Evolutionary conservation across 2,888 invertebrate genomes (phyloP), one percentile per base, ranked within the genome.

Genomic region (Craniophora ligustri): DNA sequence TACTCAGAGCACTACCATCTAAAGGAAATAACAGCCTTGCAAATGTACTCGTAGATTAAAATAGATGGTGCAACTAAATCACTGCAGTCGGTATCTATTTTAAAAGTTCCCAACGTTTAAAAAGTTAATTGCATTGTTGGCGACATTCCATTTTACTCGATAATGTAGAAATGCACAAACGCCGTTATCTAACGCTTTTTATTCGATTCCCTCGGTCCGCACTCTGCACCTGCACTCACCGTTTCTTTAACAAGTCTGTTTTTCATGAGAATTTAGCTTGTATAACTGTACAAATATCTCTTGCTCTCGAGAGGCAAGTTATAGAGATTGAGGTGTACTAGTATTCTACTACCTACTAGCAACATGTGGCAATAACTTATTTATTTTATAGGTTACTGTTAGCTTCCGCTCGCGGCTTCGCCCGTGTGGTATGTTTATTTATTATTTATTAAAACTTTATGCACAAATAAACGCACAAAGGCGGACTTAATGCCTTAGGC

Each of bases 61-160:
- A 54, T 54, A 40, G 53, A 57, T 50, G 39, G 47, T 55, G 53
- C 49, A 48, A 51, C 55, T 53, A 63, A 72, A 72, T 74, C 51
- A 42, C 54, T n/a, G 41, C 54, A 40, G 53, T 63, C 48, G 44
- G 46, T 73, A 64, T 67, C 59, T 56, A 42, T 64, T 67, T 73
- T 59, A 63, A 51, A 63, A 57, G 55, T 59, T 66, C 51, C 54
- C 51, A 60, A 69, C 64, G 55, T 63, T 75, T 75, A 66, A 77
- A 78, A 79, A 78, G 75, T 77, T 78, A 81, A 80, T 78, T 75
- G 76, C 75, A 64, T 69, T 75, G 73, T 74, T 73, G 72, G 71
- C 74, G 75, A 70, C 76, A 70, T 72, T 73, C 71, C 73, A 72
- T 74, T 75, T 67, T 61, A 66, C 53, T 70, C 73, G 70, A 77